Evolutionary conservation across 2,113 vertebrate species (phyloP).

Genomic region (Ranitomeya imitator): DNA sequence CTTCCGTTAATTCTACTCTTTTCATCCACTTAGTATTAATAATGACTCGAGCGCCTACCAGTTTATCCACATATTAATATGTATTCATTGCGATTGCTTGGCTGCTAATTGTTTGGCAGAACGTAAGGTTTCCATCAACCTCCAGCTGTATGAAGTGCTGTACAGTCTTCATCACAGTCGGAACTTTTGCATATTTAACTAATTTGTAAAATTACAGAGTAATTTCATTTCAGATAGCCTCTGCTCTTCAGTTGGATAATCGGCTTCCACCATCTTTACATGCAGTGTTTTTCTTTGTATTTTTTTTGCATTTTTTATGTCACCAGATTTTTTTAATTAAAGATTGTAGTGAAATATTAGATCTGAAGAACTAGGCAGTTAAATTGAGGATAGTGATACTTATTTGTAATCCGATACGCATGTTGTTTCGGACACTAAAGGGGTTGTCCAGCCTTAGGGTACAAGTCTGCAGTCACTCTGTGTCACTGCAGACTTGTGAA

Average conservation of each 20-base stretch:
- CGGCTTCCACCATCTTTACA: neutral
- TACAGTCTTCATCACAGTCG: neutral
- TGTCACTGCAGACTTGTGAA: too few relatives aligned
- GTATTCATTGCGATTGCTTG: neutral
- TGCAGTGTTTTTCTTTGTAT: too few relatives aligned
- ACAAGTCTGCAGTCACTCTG: too few relatives aligned
- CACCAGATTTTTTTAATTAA: too few relatives aligned
- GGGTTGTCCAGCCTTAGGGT: too few relatives aligned
- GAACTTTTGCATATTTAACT: neutral
- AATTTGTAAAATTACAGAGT: neutral
- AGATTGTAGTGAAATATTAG: too few relatives aligned
- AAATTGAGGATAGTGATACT: too few relatives aligned
- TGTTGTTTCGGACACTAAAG: too few relatives aligned
- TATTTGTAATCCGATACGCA: too few relatives aligned
- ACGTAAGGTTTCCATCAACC: neutral
- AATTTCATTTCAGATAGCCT: neutral
- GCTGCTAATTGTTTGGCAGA: neutral
- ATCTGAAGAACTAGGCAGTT: too few relatives aligned
- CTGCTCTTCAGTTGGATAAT: neutral
- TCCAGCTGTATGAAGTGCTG: neutral
- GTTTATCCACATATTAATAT: neutral
- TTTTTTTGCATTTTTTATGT: too few relatives aligned
- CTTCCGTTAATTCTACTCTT: neutral
- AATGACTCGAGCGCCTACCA: neutral
- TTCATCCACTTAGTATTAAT: slow-evolving; percentile 9